Conservation (phyloP, 2,797 vertebrate genomes). For the Epinephelus malabaricus region DNA sequence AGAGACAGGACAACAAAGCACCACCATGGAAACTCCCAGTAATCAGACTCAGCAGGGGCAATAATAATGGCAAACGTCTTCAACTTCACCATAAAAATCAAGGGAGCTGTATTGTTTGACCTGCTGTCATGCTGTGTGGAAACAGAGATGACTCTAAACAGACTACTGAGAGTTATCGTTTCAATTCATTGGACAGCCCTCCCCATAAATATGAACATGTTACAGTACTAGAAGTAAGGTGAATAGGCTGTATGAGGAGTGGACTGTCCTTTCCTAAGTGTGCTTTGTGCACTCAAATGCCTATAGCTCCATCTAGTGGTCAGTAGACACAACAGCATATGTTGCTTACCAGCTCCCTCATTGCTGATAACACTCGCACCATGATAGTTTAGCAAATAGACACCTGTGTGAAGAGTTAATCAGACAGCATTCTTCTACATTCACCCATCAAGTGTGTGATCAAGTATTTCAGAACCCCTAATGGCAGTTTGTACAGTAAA, state of each 20-base stretch:
- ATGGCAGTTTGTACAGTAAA: background rate
- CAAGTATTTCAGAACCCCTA: background rate
- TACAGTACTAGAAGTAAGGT: background rate
- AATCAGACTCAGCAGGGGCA: background rate
- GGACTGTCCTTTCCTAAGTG: too few relatives aligned
- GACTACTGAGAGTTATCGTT: background rate
- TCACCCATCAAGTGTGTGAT: background rate
- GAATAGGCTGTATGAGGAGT: background rate
- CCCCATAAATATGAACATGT: background rate
- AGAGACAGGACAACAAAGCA: background rate
- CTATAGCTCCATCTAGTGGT: constrained; percentile 12
- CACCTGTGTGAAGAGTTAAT: background rate
- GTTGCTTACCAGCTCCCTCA: too few relatives aligned
- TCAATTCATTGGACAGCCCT: background rate
- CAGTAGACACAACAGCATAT: background rate
- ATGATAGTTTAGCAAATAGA: background rate
- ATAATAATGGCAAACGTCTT: background rate
- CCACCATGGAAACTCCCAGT: background rate
- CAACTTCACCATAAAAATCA: background rate
- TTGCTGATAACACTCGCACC: too few relatives aligned
- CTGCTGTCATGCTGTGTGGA: background rate
- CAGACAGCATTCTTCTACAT: background rate
- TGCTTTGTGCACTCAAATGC: background rate
- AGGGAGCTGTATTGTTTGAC: background rate
- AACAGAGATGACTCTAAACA: background rate